These are phyloP conservation scores for Botia almorhae DNA, from an alignment of 2,797 vertebrate genomes.

Conservation along the genomic window DNA sequence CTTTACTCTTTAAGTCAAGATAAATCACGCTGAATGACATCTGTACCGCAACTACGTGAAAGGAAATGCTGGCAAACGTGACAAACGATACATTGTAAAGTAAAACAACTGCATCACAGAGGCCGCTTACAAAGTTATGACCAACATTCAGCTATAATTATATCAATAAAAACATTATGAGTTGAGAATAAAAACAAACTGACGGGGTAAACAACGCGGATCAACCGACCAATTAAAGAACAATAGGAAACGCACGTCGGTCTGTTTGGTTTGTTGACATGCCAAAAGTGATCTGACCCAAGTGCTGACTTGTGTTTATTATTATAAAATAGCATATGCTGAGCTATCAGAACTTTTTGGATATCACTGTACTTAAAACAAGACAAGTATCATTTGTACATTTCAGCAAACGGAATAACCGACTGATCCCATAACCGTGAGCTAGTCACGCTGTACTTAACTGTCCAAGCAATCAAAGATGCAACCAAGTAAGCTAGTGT, in stretches of 20 bases:
- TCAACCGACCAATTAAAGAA: slow-evolving; percentile 24
- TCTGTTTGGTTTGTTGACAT: slow-evolving; percentile 33
- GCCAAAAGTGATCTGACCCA: slow-evolving; percentile 8
- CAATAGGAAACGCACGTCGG: slow-evolving; percentile 33
- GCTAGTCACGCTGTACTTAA: background rate
- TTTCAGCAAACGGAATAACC: background rate
- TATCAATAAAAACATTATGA: no score
- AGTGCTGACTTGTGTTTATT: background rate
- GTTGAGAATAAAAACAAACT: slow-evolving; percentile 12
- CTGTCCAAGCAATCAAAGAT: slow-evolving; percentile 26
- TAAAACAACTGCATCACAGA: background rate
- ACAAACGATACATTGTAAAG: background rate
- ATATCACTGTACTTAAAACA: background rate
- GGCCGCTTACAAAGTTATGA: background rate
- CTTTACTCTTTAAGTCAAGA: background rate
- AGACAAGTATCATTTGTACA: background rate
- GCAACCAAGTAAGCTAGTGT: background rate
- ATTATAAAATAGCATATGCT: background rate
- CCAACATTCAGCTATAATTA: background rate
- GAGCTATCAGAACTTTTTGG: background rate
- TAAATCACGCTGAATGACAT: background rate
- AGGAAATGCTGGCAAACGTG: background rate
- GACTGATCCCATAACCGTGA: no score
- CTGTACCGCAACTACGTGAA: background rate
- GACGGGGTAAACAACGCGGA: slow-evolving; percentile 14